phyloP scores from a whole-genome alignment of 2,797 vertebrate genomes.

The Phrynocephalus guinanensis region DNA sequence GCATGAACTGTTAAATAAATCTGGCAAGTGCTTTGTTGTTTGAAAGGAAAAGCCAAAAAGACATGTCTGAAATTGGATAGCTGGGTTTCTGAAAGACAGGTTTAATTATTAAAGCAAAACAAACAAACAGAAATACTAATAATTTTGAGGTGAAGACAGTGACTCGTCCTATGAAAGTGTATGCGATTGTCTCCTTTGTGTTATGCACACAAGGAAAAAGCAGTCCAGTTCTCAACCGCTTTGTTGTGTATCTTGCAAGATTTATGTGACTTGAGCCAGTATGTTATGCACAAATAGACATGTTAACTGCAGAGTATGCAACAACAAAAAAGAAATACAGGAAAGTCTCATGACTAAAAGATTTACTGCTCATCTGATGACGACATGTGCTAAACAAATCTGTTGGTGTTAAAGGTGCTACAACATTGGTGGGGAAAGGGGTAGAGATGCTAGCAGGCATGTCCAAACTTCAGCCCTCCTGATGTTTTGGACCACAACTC shows the following conservation, averaged over 20 bases:
- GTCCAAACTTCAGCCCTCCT: no score
- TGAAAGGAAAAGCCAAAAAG: background rate
- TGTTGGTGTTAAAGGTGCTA: no score
- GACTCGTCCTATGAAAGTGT: background rate
- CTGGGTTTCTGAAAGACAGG: background rate
- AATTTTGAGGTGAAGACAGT: background rate
- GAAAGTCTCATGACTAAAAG: no score
- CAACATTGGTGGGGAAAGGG: no score
- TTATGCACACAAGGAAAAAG: background rate
- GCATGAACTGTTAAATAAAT: slow-evolving; percentile 13
- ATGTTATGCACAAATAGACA: no score
- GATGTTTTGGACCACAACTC: no score
- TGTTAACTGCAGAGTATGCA: background rate
- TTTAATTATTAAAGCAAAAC: background rate
- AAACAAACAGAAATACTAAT: background rate
- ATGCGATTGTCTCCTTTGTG: background rate
- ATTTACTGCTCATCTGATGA: no score
- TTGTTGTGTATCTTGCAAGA: background rate
- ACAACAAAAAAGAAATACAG: no score
- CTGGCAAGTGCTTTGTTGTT: background rate
- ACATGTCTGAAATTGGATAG: background rate
- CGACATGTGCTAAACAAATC: no score
- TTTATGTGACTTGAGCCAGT: background rate
- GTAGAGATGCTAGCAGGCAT: no score
- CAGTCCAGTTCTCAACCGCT: background rate